These are phyloP conservation scores for Anisognathus igniventris DNA, from an alignment of 2,797 vertebrate genomes.

Conservation along the genomic window DNA sequence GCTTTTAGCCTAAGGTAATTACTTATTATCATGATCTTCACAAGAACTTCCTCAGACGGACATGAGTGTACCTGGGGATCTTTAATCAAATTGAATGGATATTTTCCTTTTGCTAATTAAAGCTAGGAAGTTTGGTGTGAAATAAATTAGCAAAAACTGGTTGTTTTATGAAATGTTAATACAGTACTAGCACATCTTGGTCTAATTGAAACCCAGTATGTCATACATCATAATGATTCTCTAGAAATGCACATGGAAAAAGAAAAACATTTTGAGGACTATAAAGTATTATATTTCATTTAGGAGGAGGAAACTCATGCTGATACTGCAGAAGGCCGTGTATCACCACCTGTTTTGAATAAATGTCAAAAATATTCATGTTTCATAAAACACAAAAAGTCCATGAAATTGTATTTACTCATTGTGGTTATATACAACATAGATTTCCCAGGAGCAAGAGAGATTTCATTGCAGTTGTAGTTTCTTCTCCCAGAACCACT, in stretches of 20 bases:
- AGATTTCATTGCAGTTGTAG: background rate
- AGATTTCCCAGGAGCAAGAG: background rate
- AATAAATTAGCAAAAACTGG: constrained; percentile 61
- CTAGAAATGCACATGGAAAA: background rate
- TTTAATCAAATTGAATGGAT: constrained; percentile 56
- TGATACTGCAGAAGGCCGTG: background rate
- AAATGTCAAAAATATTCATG: background rate
- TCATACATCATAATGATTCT: background rate
- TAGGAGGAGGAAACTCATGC: background rate
- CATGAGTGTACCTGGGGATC: constrained; percentile 51
- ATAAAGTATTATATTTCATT: background rate
- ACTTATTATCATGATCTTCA: constrained; percentile 53
- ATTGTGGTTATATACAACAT: background rate
- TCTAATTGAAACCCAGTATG: background rate
- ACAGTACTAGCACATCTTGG: background rate
- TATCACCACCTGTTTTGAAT: background rate
- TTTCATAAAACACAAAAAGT: background rate
- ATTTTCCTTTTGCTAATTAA: constrained; percentile 66
- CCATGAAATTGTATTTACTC: background rate
- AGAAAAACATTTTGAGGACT: background rate
- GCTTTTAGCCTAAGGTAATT: constrained; percentile 61
- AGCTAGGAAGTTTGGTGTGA: constrained; percentile 47
- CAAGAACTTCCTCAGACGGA: constrained; percentile 57
- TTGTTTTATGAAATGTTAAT: constrained; percentile 46
- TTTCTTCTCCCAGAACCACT: background rate